Conservation (phyloP, 2,888 invertebrate species). For the Tetragonula carbonaria region DNA sequence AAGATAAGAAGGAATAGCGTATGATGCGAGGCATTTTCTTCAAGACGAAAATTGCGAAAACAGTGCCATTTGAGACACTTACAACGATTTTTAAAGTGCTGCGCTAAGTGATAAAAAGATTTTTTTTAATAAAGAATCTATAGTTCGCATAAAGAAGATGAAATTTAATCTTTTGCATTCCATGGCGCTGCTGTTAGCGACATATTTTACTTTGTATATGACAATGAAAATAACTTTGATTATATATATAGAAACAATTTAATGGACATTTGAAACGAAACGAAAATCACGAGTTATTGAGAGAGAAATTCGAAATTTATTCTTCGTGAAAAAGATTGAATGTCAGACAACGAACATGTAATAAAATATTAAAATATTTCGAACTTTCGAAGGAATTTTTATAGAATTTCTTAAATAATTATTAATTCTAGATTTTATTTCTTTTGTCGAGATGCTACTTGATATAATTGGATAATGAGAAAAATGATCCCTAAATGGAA, state of each 20-base stretch:
- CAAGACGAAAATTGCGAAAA: neutral
- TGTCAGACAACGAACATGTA: too few species aligned
- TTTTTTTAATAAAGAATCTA: neutral
- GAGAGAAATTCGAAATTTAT: too few species aligned
- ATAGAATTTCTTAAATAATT: neutral
- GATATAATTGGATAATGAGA: conserved; percentile 19
- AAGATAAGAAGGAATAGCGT: neutral
- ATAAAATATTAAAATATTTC: neutral
- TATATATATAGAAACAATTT: too few species aligned
- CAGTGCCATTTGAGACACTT: neutral
- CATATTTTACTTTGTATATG: too few species aligned
- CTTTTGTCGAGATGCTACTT: neutral
- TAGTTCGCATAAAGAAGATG: neutral
- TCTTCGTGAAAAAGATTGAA: too few species aligned
- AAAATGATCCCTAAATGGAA: conserved; percentile 46
- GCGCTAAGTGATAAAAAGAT: neutral
- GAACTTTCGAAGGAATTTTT: neutral
- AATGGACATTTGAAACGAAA: too few species aligned
- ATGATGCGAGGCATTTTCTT: neutral
- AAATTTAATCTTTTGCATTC: neutral
- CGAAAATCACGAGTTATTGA: too few species aligned
- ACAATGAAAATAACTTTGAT: too few species aligned
- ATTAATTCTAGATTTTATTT: neutral
- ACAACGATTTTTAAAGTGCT: neutral
- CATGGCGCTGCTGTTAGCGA: too few species aligned